A percentile compares a stretch with the other conserved stretches of the same genome.
These are phyloP conservation scores for Catharus ustulatus DNA, from an alignment of 2,797 vertebrate species.

Conservation along the genomic window DNA sequence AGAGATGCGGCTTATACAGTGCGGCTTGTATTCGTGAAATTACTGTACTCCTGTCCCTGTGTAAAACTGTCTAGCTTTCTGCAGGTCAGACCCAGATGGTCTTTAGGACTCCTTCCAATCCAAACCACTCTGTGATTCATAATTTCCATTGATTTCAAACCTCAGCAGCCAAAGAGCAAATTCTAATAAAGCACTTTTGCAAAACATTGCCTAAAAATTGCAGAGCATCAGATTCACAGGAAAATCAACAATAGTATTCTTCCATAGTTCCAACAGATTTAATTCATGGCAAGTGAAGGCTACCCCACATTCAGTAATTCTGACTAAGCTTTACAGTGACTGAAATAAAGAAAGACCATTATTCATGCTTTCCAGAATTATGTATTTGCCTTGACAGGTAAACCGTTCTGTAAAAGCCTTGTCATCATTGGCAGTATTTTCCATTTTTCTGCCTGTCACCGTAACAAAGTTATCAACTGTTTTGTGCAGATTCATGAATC, in stretches of 20 bases:
- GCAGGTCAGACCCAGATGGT: background rate
- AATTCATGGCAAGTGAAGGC: background rate
- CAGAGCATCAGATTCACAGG: background rate
- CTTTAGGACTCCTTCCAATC: background rate
- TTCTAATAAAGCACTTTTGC: rapidly evolving
- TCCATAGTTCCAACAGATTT: background rate
- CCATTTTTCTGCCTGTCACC: background rate
- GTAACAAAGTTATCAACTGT: background rate
- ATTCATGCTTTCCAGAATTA: background rate
- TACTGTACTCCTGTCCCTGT: background rate
- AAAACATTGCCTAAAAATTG: background rate
- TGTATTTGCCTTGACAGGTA: background rate
- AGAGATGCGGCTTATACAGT: too few species aligned
- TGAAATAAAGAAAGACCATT: background rate
- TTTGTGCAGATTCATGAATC: background rate
- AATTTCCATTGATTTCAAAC: background rate
- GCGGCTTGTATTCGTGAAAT: too few species aligned
- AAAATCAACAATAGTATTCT: background rate
- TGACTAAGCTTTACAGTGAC: background rate
- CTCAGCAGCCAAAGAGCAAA: background rate
- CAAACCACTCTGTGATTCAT: background rate
- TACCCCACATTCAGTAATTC: background rate
- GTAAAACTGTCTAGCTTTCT: background rate
- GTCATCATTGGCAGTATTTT: background rate
- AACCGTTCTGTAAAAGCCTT: background rate